Percentiles rank a stretch among this genome's conserved stretches.
These are phyloP conservation scores for Microtus richardsoni DNA, from an alignment of 2,113 vertebrate genomes.

Conservation along the genomic window DNA sequence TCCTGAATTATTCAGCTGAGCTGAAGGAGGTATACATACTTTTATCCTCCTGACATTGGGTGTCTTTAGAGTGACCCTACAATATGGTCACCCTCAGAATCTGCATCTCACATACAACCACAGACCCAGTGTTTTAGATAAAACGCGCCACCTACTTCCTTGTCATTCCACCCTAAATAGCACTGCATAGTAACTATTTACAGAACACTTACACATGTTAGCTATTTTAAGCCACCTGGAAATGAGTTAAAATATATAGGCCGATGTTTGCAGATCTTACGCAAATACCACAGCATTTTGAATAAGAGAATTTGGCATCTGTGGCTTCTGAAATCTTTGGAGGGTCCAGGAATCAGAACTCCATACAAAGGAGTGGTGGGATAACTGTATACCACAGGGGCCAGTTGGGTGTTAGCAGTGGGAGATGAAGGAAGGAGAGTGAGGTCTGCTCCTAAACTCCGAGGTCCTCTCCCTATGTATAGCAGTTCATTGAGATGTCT, in stretches of 20 bases:
- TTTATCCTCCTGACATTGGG: accelerated
- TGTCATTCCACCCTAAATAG: not conserved
- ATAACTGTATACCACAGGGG: accelerated
- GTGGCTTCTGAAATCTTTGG: not conserved
- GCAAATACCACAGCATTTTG: not conserved
- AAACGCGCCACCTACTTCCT: not conserved
- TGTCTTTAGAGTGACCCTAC: no score
- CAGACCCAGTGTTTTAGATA: not conserved
- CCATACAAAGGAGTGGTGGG: not conserved
- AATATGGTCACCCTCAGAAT: not conserved
- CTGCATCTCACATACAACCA: not conserved
- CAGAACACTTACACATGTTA: no score
- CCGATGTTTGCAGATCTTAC: not conserved
- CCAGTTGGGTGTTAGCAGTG: accelerated
- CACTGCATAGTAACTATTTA: not conserved
- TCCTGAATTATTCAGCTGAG: conserved; percentile 77
- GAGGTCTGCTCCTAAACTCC: accelerated
- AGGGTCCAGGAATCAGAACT: not conserved
- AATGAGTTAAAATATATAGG: not conserved
- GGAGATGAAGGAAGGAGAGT: not conserved
- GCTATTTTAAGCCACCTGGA: not conserved
- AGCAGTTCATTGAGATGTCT: not conserved
- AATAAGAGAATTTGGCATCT: not conserved
- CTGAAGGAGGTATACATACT: conserved; percentile 72
- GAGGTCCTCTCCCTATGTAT: no score